phyloP scores from a whole-genome alignment of 2,113 vertebrate genomes.

The Brachirus orientalis region DNA sequence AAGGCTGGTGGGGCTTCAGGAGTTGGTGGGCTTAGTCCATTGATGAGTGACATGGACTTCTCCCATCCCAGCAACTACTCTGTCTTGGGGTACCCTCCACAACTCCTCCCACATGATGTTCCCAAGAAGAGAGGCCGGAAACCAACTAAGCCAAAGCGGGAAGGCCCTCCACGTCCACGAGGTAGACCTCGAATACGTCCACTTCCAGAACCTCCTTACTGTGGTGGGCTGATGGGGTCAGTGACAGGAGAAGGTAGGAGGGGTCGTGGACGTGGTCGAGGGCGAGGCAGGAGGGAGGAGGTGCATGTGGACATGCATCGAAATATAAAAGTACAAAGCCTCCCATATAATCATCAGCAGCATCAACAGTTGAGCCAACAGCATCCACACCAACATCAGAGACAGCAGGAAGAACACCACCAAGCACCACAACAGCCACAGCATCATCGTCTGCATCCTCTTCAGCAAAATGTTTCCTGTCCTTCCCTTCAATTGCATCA shows the following conservation, averaged over 20 bases:
- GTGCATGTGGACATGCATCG: conserved; percentile 70
- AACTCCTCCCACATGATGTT: conserved; percentile 70
- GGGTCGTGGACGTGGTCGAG: conserved; percentile 77
- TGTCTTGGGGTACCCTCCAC: conserved; percentile 74
- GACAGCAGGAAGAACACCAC: conserved; percentile 60
- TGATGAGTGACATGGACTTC: conserved; percentile 89
- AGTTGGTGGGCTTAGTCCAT: conserved; percentile 81
- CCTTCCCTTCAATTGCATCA: conserved; percentile 58
- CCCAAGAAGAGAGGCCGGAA: conserved; percentile 90
- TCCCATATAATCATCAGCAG: conserved; percentile 63
- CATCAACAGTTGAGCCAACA: conserved; percentile 70
- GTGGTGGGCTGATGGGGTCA: conserved; percentile 75
- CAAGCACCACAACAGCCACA: conserved; percentile 64
- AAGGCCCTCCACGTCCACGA: conserved; percentile 88
- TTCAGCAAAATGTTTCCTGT: conserved; percentile 58
- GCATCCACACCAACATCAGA: conserved; percentile 56
- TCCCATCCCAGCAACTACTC: conserved; percentile 82
- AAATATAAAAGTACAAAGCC: conserved; percentile 73
- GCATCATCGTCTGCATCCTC: conserved; percentile 67
- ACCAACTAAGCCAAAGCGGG: conserved; percentile 90
- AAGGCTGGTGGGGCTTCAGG: conserved; percentile 68
- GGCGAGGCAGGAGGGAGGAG: conserved; percentile 76
- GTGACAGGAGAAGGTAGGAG: conserved; percentile 71
- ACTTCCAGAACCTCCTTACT: conserved; percentile 82
- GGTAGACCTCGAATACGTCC: conserved; percentile 90